These are phyloP conservation scores for Sylvilagus floridanus DNA, from an alignment of 2,797 vertebrate genomes.

Conservation along the genomic window DNA sequence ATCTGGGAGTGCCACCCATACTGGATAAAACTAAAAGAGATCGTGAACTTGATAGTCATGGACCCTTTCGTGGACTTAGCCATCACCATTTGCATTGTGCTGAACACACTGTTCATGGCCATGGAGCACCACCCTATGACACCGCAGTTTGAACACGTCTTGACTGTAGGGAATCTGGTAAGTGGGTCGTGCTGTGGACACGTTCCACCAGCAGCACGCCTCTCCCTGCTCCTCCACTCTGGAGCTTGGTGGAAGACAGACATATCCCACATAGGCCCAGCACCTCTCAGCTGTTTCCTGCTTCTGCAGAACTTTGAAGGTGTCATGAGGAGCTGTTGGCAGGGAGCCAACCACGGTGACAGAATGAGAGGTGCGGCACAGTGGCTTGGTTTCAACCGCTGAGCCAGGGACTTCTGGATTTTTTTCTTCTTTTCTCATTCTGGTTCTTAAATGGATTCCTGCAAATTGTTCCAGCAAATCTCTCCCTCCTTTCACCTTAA, in stretches of 20 bases:
- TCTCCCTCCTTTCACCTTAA: conserved; percentile 58
- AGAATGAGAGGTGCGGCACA: conserved; percentile 51
- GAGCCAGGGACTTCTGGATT: conserved; percentile 49
- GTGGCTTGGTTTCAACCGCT: conserved; percentile 40
- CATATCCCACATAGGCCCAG: background rate
- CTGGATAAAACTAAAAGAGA: conserved; percentile 98
- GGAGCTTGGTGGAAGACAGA: conserved; percentile 32
- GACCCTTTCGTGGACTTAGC: conserved; percentile 98
- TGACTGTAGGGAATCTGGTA: conserved; percentile 96
- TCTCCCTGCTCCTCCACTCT: conserved; percentile 74
- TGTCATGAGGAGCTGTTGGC: conserved; percentile 59
- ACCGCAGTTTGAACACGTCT: conserved; percentile 90
- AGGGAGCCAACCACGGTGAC: conserved; percentile 21
- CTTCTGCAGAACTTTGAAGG: conserved; percentile 65
- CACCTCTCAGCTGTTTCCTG: conserved; percentile 9
- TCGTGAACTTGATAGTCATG: conserved; percentile 97
- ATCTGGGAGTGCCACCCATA: conserved; percentile 98
- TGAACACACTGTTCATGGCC: conserved; percentile 99
- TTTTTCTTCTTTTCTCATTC: conserved; percentile 43
- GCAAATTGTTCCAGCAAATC: background rate
- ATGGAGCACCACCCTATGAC: conserved; percentile 99
- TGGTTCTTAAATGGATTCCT: conserved; percentile 53
- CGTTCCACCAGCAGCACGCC: conserved; percentile 56
- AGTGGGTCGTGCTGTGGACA: conserved; percentile 76
- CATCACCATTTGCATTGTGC: conserved; percentile 99